Conservation (phyloP, 2,113 vertebrate genomes). For the Pseudorasbora parva region DNA sequence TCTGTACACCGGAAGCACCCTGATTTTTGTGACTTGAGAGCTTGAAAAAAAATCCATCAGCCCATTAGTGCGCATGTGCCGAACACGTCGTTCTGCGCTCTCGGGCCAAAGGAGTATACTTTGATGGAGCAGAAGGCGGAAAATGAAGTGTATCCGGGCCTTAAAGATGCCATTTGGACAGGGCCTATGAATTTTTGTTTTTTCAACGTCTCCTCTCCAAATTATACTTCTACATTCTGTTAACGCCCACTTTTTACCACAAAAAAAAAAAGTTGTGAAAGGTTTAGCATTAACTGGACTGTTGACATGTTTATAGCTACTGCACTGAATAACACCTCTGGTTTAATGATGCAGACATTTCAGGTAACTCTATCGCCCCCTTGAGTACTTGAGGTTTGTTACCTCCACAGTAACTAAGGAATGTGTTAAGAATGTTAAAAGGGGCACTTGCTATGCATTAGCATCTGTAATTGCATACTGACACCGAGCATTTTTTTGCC, state of each 20-base stretch:
- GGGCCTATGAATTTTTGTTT: too few species aligned
- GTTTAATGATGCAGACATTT: neutral
- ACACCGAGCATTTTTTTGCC: neutral
- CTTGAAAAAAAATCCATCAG: too few species aligned
- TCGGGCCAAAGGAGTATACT: too few species aligned
- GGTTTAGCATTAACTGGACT: neutral
- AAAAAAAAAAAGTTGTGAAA: neutral
- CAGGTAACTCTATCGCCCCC: neutral
- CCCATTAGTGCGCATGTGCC: too few species aligned
- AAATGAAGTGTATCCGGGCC: too few species aligned
- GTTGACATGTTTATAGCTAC: neutral
- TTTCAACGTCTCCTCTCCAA: neutral
- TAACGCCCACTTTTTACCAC: neutral
- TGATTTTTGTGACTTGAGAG: too few species aligned
- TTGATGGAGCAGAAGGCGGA: too few species aligned
- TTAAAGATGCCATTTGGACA: too few species aligned
- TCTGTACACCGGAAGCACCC: too few species aligned
- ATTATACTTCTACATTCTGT: neutral
- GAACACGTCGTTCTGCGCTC: too few species aligned
- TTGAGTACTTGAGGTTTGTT: constrained; percentile 3
- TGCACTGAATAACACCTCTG: neutral
- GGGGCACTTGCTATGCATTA: neutral
- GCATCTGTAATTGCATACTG: neutral
- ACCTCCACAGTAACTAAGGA: neutral
- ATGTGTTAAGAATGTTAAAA: neutral